Base-by-base conservation (phyloP, 2,888 invertebrate species). In the Cerastoderma edule region DNA sequence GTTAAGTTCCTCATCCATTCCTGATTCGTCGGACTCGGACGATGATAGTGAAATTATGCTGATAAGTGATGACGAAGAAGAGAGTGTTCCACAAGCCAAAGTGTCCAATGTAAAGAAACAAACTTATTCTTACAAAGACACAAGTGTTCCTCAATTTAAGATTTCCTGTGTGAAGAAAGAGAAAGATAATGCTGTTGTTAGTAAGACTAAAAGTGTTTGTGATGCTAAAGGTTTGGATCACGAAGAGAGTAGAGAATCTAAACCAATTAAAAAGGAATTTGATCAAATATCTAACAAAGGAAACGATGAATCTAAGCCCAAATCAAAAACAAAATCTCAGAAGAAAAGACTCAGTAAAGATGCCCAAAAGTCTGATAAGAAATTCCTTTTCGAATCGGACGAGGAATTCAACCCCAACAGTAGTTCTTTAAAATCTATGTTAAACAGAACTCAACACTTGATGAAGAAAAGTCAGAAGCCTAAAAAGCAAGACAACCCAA, bases 341-440 rank as follows among this genome's bases (percentile, higher is more conserved):
- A 60, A 60, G 33, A 60, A 60, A 22, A 56, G n/a, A n/a, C n/a
- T n/a, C n/a, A n/a, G 16, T 16, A 56, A 56, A 27, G 39, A 2
- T 60, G n/a, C 24, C 19, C n/a, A 32, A 60, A 60, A 60, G 27
- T n/a, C 60, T 24, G n/a, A 24, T 8, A 60, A 60, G 27, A 60
- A 60, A 27, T 60, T 60, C 33, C n/a, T 24, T 22, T 60, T 60
- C 64, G 80, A 79, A 75, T 75, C 79, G 50, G 83, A 84, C 48
- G 75, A 78, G 63, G 80, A 78, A 48, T 53, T 71, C 1, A 79
- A 75, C 54, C 57, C 73, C 57, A 76, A 75, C 24, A 63, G 69
- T 28, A 86, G 87, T 32, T 83, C 85, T 30, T 83, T 89, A 22
- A 86, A 88, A 50, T 78, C 82, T 19, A 83, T 88, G 66, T 80